Percentiles rank a stretch among this genome's conserved stretches.
phyloP scores from a whole-genome alignment of 2,113 vertebrate species.

The Monarcha castaneiventris region DNA sequence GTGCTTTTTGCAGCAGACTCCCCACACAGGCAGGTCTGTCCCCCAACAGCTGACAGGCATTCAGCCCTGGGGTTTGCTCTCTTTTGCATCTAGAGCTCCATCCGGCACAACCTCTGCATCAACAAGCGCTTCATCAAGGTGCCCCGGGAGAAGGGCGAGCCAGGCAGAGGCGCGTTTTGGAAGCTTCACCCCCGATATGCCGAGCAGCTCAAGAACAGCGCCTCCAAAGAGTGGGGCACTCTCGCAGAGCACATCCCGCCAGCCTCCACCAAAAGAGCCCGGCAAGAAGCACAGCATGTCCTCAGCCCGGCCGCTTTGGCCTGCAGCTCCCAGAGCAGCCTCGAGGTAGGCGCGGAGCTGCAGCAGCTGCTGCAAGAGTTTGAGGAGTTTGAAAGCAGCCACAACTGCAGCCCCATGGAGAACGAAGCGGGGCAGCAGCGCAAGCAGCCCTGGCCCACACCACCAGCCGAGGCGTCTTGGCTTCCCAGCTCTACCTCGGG shows the following conservation, averaged over 20 bases:
- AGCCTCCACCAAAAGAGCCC: constrained; percentile 58
- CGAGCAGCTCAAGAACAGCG: constrained; percentile 79
- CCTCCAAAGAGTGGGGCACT: constrained; percentile 80
- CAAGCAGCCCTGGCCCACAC: constrained; percentile 70
- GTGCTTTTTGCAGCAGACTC: not conserved
- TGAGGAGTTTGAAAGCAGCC: constrained; percentile 75
- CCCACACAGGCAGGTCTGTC: not conserved
- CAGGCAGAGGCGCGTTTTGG: constrained; percentile 94
- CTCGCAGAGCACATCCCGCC: constrained; percentile 81
- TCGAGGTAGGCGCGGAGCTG: constrained; percentile 76
- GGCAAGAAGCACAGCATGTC: not conserved
- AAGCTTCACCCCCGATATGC: constrained; percentile 89
- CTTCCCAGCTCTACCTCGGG: constrained; percentile 75
- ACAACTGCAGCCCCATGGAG: constrained; percentile 61
- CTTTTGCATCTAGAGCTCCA: constrained; percentile 83
- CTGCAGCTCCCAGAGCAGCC: not conserved
- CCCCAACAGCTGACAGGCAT: not conserved
- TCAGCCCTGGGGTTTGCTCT: not conserved
- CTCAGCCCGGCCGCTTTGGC: not conserved
- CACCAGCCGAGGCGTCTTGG: constrained; percentile 62
- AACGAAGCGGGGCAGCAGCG: constrained; percentile 71
- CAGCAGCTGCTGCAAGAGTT: constrained; percentile 84
- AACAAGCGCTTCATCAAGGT: constrained; percentile 98
- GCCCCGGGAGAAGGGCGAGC: constrained; percentile 90
- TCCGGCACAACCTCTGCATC: constrained; percentile 92